Base-by-base conservation (phyloP, 92 coral and sea anemone species). In the Scolanthus callimorphus region DNA sequence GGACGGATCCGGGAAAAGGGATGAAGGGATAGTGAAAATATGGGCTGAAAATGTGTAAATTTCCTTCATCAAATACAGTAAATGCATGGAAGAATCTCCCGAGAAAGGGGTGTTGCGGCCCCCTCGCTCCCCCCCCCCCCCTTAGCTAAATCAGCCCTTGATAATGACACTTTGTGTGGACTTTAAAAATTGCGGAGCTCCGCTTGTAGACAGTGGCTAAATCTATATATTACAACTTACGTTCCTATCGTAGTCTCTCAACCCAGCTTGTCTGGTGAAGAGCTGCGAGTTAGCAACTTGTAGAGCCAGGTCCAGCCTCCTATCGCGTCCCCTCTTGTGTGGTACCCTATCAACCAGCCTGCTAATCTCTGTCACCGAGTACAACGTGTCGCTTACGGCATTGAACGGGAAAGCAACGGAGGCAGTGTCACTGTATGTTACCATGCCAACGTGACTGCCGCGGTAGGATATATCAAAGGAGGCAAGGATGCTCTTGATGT, bases 281-380 rank as follows among this genome's bases (percentile, higher is more conserved):
- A 85, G 56, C 21, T 70, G 50, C 22, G 56, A 60, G 48, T 28
- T 49, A 1, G 78, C 81, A 1, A 52, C 22, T 37, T 60, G 61
- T 17, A 85, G 29, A 11, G 88, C 94, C 19, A 30, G 64, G 78
- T 76, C 94, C 43, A 85, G 62, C 64, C 88, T 63, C 65, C 88
- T 63, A 20, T 53, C 60, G 39, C 45, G 54, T 12, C 81, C 80
- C 0, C 81, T 61, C 31, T 48, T 65, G 20, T 75, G 82, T 17
- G 27, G 1, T 9, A 80, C 39, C 11, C 63, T 45, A 62, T 45
- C 81, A 27, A 85, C 78, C 46, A 69, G 62, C 17, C 75, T 27
- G 20, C 49, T 61, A 26, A 80, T 48, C 17, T 49, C 77, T 2
- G 30, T 44, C 13, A 49, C 59, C 1, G 86, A 50, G 63, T 58